Conservation (phyloP, 2,113 vertebrate species). For the Sinocyclocheilus anophthalmus region DNA sequence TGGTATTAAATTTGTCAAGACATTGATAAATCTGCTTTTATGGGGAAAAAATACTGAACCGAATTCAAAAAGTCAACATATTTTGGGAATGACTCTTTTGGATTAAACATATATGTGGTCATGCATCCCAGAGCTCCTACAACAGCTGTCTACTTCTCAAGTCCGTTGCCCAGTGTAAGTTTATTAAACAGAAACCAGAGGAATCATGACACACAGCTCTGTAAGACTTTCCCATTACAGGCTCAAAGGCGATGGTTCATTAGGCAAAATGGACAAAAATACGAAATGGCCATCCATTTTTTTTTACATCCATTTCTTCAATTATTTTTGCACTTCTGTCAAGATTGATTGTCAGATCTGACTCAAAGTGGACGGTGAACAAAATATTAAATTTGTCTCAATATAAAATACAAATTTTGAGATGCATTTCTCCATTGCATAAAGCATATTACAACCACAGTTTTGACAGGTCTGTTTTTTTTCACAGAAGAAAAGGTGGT, state of each 20-base stretch:
- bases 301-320: background rate
- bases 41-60: background rate
- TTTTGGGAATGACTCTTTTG: background rate
- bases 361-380: background rate
- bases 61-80: background rate
- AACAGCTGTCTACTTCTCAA: background rate
- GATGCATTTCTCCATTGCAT: background rate
- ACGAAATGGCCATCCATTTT: background rate
- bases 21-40: background rate
- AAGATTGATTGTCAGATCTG: background rate
- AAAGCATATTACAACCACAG: background rate
- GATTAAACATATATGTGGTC: background rate
- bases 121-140: background rate
- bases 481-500: background rate
- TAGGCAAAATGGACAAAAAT: background rate
- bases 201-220: background rate
- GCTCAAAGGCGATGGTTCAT: background rate
- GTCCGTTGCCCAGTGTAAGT: background rate
- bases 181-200: constrained; percentile 3
- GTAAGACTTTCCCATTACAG: constrained; percentile 4
- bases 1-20: background rate
- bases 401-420: background rate
- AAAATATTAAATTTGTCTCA: background rate
- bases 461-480: background rate
- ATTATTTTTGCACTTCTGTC: background rate